These are phyloP conservation scores for Diprion similis DNA, from an alignment of 1,140 invertebrate genomes.

Conservation along the genomic window DNA sequence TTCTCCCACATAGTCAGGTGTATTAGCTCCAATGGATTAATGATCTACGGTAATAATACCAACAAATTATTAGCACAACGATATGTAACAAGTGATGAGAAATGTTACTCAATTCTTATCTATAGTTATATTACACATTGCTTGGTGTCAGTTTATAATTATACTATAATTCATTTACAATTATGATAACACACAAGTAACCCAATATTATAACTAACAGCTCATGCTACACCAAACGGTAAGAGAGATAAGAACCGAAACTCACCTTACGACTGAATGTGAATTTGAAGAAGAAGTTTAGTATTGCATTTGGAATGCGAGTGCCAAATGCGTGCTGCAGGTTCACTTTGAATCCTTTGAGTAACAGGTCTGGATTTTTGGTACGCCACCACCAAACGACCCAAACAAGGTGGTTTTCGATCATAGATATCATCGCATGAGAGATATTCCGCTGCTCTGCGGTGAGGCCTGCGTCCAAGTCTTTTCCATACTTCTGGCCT, in stretches of 20 bases:
- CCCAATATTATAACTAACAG: neutral
- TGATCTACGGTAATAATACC: too few species aligned
- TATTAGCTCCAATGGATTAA: too few species aligned
- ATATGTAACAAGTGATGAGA: too few species aligned
- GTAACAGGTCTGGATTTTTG: constrained; percentile 83
- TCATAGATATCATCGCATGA: constrained; percentile 94
- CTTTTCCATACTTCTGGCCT: constrained; percentile 80
- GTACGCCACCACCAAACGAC: constrained; percentile 87
- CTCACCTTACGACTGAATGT: constrained; percentile 85
- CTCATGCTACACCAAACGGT: neutral
- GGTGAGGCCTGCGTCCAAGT: constrained; percentile 81
- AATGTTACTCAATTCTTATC: too few species aligned
- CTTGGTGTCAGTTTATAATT: too few species aligned
- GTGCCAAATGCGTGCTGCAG: constrained; percentile 87
- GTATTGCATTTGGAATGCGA: constrained; percentile 84
- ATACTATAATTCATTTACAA: too few species aligned
- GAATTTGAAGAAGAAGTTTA: constrained; percentile 91
- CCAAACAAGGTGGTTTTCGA: constrained; percentile 93
- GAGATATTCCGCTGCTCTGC: constrained; percentile 85
- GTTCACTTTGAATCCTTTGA: constrained; percentile 90
- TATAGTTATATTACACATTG: too few species aligned
- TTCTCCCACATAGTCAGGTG: too few species aligned
- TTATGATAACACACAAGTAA: too few species aligned
- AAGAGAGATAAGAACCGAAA: constrained; percentile 20
- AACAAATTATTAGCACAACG: too few species aligned